These are phyloP conservation scores for Ciona savignyi DNA, from an alignment of 23 tunicate species.

Conservation along the genomic window DNA sequence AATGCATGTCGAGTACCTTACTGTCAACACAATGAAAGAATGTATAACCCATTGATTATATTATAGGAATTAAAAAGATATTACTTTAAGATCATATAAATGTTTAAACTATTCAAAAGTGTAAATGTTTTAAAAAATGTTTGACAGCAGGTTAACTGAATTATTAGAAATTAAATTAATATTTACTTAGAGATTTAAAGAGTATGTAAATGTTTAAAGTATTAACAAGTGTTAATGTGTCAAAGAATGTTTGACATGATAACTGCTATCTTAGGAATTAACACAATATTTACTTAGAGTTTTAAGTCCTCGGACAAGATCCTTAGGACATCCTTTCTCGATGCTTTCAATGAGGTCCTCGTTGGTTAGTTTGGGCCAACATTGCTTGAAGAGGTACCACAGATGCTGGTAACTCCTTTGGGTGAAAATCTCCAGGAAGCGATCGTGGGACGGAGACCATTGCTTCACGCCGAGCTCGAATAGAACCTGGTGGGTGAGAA, in stretches of 20 bases:
- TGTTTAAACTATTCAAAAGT: no score
- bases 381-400: slow-evolving; percentile 64
- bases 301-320: slow-evolving; percentile 43
- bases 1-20: slow-evolving; percentile 56
- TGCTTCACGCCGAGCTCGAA: slow-evolving; percentile 41
- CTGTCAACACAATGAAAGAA: slow-evolving; percentile 30
- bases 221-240: no score
- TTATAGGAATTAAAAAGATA: no score
- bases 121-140: no score
- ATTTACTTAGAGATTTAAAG: background rate
- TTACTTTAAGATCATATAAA: no score
- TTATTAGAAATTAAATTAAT: no score
- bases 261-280: no score
- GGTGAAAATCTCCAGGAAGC: slow-evolving; percentile 72
- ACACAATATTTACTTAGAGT: slow-evolving; percentile 67
- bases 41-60: no score
- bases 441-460: slow-evolving; percentile 59
- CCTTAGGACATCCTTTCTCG: slow-evolving; percentile 53
- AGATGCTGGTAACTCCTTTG: slow-evolving; percentile 78
- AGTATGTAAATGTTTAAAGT: background rate
- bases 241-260: background rate
- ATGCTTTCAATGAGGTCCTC: slow-evolving; percentile 45
- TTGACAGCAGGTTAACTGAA: no score
- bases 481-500: slow-evolving; percentile 34
- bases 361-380: slow-evolving; percentile 59